Evolutionary conservation across 1,140 invertebrate species (phyloP).

Genomic region (Charaxes varanes): DNA sequence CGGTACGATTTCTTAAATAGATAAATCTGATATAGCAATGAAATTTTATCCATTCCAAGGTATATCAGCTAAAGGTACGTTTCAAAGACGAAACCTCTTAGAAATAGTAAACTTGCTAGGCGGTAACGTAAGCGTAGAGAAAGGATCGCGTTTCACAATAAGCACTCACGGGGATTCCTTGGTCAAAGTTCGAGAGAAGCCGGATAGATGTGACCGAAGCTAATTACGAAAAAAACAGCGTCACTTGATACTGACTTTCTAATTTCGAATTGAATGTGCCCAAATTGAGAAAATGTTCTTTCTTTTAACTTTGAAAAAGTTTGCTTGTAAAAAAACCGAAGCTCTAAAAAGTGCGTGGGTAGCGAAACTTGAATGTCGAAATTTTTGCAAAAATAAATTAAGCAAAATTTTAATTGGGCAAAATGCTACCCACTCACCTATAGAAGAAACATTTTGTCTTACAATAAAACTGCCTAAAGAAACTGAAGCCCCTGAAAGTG

Average conservation of each 20-base stretch:
- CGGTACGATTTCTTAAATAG: no score
- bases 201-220: slow-evolving; percentile 41
- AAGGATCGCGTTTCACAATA: slow-evolving; percentile 56
- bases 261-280: slow-evolving; percentile 4
- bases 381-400: no score
- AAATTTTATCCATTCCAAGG: no score
- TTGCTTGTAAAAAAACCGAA: not conserved
- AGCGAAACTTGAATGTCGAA: no score
- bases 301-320: not conserved
- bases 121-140: slow-evolving; percentile 26
- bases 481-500: no score
- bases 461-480: no score
- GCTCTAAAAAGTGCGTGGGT: not conserved
- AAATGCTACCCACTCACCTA: no score
- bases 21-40: no score
- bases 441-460: no score
- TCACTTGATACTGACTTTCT: slow-evolving; percentile 22
- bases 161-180: slow-evolving; percentile 42
- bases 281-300: not conserved
- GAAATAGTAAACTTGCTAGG: slow-evolving; percentile 40
- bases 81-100: slow-evolving; percentile 42
- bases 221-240: slow-evolving; percentile 50
- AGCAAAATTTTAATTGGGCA: no score
- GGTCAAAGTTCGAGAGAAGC: slow-evolving; percentile 65
- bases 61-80: no score